Evolutionary conservation across 2,113 vertebrate genomes (phyloP).

Genomic region (Regulus satrapa): DNA sequence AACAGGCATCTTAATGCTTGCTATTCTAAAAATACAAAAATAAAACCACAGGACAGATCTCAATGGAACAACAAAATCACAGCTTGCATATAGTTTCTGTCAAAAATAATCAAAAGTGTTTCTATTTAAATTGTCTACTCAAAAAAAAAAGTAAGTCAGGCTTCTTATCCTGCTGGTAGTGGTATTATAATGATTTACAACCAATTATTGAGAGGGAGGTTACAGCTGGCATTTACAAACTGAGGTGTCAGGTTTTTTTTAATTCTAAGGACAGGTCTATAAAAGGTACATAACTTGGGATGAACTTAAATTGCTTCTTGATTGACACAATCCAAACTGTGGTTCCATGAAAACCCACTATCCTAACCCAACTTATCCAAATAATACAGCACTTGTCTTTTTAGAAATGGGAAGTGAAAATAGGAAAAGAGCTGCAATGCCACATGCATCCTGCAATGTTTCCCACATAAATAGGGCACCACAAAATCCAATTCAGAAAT

Average conservation of each 20-base stretch:
- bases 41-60: background rate
- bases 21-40: background rate
- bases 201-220: background rate
- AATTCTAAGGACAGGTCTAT: background rate
- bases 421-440: no score
- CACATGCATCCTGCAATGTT: background rate
- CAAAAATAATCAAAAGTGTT: background rate
- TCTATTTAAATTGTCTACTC: background rate
- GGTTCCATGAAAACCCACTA: background rate
- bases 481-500: background rate
- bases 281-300: background rate
- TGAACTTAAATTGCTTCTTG: background rate
- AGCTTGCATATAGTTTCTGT: background rate
- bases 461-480: background rate
- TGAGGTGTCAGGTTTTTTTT: background rate
- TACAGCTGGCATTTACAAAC: background rate
- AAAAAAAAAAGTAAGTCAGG: background rate
- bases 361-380: background rate
- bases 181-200: background rate
- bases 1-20: background rate
- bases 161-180: background rate
- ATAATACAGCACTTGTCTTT: background rate
- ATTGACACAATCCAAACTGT: background rate
- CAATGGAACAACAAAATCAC: background rate
- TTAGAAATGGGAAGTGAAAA: no score